Conservation (phyloP, 2,888 invertebrate species). For the Nipponacmea schrenckii region DNA sequence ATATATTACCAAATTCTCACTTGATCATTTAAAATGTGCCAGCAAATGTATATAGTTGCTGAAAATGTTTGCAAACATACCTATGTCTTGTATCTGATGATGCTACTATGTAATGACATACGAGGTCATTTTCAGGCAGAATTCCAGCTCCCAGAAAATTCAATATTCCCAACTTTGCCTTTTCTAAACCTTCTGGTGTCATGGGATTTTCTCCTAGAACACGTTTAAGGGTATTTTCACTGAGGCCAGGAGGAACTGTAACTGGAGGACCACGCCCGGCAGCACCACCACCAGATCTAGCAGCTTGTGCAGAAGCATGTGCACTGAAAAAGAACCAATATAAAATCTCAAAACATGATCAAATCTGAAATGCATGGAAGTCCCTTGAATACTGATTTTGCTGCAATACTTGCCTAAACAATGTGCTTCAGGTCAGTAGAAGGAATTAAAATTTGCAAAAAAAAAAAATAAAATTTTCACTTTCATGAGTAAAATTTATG, state of each 20-base stretch:
- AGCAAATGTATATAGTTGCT: too few relatives aligned
- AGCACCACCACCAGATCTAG: conserved; percentile 31
- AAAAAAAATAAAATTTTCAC: too few relatives aligned
- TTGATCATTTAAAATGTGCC: too few relatives aligned
- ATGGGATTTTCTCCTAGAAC: conserved; percentile 57
- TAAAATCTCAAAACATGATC: neutral
- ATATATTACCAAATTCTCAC: too few relatives aligned
- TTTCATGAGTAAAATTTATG: too few relatives aligned
- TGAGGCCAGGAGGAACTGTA: conserved; percentile 55
- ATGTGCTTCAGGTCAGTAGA: too few relatives aligned
- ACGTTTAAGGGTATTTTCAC: conserved; percentile 54
- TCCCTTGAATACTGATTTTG: too few relatives aligned
- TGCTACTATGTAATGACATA: conserved; percentile 83
- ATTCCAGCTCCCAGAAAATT: conserved; percentile 84
- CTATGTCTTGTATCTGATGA: conserved; percentile 83
- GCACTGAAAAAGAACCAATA: neutral
- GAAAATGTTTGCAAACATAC: too few relatives aligned
- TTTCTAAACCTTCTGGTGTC: conserved; percentile 74
- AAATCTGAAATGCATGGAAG: neutral
- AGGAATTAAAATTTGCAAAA: too few relatives aligned
- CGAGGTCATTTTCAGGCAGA: conserved; percentile 79
- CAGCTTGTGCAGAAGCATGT: conserved; percentile 25
- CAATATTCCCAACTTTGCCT: conserved; percentile 82
- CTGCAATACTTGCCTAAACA: neutral
- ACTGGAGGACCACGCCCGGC: conserved; percentile 32